Evolutionary conservation across 2,888 invertebrate genomes (phyloP).

Genomic region (Dendrolimus pini): DNA sequence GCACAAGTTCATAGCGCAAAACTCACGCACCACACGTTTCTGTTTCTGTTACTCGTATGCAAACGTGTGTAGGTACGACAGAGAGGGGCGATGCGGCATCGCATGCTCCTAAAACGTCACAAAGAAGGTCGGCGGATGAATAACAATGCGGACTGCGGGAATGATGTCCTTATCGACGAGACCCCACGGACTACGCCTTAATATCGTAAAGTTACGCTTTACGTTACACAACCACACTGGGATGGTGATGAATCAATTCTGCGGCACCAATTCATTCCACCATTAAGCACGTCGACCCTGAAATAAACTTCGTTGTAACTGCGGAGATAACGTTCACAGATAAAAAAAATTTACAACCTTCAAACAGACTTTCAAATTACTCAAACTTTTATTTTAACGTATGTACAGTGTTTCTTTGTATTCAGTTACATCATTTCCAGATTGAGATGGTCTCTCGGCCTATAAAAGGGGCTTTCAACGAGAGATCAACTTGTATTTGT

Average conservation of each 20-base stretch:
- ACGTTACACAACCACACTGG: conserved; percentile 2
- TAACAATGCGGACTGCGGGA: conserved; percentile 75
- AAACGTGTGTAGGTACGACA: conserved; percentile 17
- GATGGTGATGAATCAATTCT: neutral
- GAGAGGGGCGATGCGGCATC: conserved; percentile 62
- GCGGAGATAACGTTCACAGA: neutral
- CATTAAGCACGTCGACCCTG: neutral
- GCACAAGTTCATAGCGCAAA: conserved; percentile 57
- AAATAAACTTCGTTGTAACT: no score
- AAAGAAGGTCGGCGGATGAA: conserved; percentile 71
- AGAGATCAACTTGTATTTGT: no score
- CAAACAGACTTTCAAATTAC: neutral
- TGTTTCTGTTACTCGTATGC: conserved; percentile 24
- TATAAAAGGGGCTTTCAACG: no score
- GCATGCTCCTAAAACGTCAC: conserved; percentile 64
- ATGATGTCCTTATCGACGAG: conserved; percentile 61
- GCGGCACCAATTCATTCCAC: neutral
- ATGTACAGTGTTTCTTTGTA: no score
- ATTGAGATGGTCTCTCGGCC: no score
- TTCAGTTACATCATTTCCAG: no score
- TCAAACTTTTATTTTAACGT: neutral
- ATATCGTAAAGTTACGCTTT: conserved; percentile 17
- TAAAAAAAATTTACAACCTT: neutral
- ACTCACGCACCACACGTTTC: conserved; percentile 50
- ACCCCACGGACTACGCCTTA: conserved; percentile 15